Evolutionary conservation across 1,140 invertebrate genomes (phyloP).

Genomic region (Caenorhabditis tropicalis): DNA sequence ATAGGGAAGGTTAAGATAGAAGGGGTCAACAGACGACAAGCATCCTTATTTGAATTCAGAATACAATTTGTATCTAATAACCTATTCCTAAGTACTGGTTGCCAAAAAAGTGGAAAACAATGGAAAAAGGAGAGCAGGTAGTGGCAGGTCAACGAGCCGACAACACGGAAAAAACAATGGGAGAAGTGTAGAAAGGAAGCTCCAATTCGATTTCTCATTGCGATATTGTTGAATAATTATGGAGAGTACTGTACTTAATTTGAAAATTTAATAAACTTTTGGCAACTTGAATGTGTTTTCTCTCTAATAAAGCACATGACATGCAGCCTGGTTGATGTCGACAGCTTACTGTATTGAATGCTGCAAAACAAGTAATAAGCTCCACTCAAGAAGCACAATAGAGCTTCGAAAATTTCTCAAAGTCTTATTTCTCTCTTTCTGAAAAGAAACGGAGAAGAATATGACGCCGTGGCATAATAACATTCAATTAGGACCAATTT

Average conservation of each 20-base stretch:
- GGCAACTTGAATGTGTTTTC: too few relatives aligned
- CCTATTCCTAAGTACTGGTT: neutral
- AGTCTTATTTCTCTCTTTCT: neutral
- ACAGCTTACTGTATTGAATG: neutral
- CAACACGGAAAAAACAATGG: neutral
- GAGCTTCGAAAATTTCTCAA: neutral
- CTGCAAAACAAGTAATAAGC: neutral
- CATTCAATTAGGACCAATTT: conserved; percentile 38
- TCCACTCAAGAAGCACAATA: neutral
- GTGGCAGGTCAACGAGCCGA: conserved; percentile 15
- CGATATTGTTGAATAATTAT: neutral
- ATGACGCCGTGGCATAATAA: conserved; percentile 11
- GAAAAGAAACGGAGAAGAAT: neutral
- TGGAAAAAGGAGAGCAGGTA: neutral
- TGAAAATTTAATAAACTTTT: neutral
- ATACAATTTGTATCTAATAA: neutral
- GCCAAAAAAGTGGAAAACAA: neutral
- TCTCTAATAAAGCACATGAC: too few relatives aligned
- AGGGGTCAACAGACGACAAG: neutral
- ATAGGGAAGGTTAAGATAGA: neutral
- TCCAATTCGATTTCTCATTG: neutral
- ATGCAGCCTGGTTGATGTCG: too few relatives aligned
- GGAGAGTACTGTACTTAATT: neutral
- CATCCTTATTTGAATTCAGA: neutral
- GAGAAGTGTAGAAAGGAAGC: neutral